Percentiles rank a stretch among this genome's conserved stretches.
Evolutionary conservation across 2,888 invertebrate genomes (phyloP).

Genomic region (Pandemis corylana): DNA sequence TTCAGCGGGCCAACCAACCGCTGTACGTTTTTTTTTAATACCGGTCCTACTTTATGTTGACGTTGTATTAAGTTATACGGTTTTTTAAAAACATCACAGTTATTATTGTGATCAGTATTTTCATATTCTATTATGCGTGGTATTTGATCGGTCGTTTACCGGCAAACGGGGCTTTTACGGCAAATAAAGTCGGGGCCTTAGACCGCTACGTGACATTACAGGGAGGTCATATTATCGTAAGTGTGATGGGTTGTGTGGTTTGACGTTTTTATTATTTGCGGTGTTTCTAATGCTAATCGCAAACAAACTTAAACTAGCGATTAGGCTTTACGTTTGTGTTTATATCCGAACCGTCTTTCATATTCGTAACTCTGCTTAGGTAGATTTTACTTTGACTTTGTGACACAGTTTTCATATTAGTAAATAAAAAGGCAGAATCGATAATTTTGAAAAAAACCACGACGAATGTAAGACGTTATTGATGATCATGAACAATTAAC

Average conservation of each 20-base stretch:
- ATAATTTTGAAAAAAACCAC: no score
- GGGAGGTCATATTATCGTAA: not conserved
- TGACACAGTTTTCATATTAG: no score
- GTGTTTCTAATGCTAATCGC: constrained; percentile 4
- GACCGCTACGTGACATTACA: not conserved
- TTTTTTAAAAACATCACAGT: not conserved
- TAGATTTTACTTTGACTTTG: no score
- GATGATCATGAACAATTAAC: no score
- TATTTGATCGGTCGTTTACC: constrained; percentile 8
- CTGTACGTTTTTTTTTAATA: constrained; percentile 24
- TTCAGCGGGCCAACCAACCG: constrained; percentile 32
- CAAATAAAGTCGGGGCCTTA: not conserved
- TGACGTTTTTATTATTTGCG: not conserved
- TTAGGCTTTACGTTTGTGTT: no score
- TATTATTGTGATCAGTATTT: constrained; percentile 7
- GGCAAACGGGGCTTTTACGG: constrained; percentile 6
- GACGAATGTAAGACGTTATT: no score
- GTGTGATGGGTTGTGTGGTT: not conserved
- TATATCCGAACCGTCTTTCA: no score
- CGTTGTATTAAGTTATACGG: not conserved
- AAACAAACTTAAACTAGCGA: not conserved
- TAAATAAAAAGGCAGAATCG: no score
- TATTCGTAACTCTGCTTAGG: no score
- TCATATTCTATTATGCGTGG: not conserved
- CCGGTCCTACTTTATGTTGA: constrained; percentile 14